phyloP scores from a whole-genome alignment of 1,140 invertebrate species.

The Tachypleus tridentatus region DNA sequence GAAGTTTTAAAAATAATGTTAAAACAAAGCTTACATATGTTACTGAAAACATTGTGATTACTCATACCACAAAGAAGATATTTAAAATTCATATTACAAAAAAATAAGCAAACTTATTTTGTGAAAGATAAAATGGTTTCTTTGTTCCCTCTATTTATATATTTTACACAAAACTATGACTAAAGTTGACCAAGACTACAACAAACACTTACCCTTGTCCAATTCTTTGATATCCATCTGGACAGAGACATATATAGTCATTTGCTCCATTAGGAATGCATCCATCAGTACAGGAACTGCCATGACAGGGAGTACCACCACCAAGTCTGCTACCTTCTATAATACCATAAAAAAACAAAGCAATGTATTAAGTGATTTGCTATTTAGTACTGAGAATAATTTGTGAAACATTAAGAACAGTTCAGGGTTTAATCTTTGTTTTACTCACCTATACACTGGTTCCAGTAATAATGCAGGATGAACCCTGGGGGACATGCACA shows the following conservation, averaged over 20 bases:
- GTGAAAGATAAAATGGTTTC: neutral
- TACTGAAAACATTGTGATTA: neutral
- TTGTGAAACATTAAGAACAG: no score
- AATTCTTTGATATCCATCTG: slow-evolving; percentile 61
- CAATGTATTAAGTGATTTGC: no score
- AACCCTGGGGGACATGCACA: slow-evolving; percentile 81
- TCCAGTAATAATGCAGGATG: slow-evolving; percentile 52
- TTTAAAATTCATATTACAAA: neutral
- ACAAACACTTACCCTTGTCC: slow-evolving; percentile 39
- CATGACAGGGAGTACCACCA: slow-evolving; percentile 43
- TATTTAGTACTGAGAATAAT: no score
- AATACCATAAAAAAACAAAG: no score
- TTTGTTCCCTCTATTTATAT: no score
- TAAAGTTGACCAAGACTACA: no score
- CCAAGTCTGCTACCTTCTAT: slow-evolving; percentile 44
- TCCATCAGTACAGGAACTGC: slow-evolving; percentile 58
- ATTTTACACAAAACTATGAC: no score
- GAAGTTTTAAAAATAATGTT: no score
- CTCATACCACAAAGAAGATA: neutral
- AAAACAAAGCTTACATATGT: neutral
- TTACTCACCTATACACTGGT: slow-evolving; percentile 49
- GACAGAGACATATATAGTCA: slow-evolving; percentile 63
- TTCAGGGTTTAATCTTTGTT: no score
- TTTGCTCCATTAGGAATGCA: slow-evolving; percentile 48
- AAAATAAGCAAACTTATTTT: neutral